Evolutionary conservation across 2,888 invertebrate species (phyloP), one percentile per base, ranked within the genome.

Genomic region (Masnerella sp.): DNA sequence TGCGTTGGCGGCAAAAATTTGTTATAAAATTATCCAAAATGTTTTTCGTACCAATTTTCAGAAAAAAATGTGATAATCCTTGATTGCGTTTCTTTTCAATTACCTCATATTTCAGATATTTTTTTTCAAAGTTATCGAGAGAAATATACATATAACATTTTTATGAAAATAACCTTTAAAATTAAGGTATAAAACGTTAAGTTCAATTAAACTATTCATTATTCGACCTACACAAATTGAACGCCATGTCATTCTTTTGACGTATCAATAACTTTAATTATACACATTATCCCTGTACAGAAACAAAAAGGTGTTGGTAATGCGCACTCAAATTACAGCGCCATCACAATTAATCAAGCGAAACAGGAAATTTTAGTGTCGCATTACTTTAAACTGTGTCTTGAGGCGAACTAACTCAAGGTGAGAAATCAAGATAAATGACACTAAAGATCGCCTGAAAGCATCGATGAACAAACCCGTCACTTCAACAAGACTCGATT

Each of bases 351-450:
- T 69, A 61, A 61, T 69, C 52, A 52, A 47, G 45, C 14, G 45
- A 54, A 61, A 61, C 45, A 51, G 59, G 45, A 59, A 69, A 69
- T 61, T 69, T 61, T 52, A 69, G 61, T 61, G 61, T 69, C 59
- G 30, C 25, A 69, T 69, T 69, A 69, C 52, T 34, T 61, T 36
- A 59, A 59, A 68, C 38, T 68, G 68, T 40, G 18, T 47, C 59
- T 59, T 18, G 36, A 18, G 59, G 59, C 59, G 28, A 52, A 52
- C 32, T 42, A 40, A 54, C 34, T 32, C 59, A 61, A 61, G 59
- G 59, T 61, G 69, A 59, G 52, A 52, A 69, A 69, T 52, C 34
- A 61, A 69, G 61, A 68, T 69, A 47, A 69, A 69, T 40, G 61
- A 61, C 61, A 58, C 59, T n/a, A 45, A 52, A 68, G 42, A 68